Conservation (phyloP, 2,797 vertebrate genomes). For the Phoebastria nigripes region DNA sequence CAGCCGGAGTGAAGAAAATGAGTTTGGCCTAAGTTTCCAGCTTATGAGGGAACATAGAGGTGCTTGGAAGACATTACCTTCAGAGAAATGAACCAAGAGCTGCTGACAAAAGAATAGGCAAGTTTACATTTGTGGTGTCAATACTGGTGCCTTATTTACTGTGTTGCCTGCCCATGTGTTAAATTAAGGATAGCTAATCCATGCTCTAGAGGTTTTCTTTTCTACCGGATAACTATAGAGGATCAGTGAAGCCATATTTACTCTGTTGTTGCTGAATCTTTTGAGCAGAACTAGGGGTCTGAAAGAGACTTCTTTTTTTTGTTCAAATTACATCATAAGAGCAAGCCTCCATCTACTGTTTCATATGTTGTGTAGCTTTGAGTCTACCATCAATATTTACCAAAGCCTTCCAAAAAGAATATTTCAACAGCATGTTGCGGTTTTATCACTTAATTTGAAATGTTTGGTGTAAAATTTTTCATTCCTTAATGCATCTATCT, state of each 20-base stretch:
- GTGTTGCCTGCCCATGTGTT: not conserved
- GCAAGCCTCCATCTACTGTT: not conserved
- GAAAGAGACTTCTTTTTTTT: not conserved
- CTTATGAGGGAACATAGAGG: fast-evolving
- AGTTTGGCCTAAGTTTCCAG: not conserved
- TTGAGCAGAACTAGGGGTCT: not conserved
- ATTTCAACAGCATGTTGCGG: not conserved
- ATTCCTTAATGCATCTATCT: not conserved
- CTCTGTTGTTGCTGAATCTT: not conserved
- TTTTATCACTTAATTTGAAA: not conserved
- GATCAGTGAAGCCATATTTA: not conserved
- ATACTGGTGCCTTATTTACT: not conserved
- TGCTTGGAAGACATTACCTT: not conserved
- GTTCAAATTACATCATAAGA: not conserved
- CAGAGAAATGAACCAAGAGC: not conserved
- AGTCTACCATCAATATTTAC: not conserved
- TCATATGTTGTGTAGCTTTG: not conserved
- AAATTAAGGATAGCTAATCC: not conserved
- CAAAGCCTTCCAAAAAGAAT: not conserved
- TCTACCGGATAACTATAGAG: not conserved
- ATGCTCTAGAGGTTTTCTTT: not conserved
- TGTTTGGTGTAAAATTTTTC: not conserved
- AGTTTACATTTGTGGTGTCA: not conserved
- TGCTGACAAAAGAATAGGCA: not conserved
- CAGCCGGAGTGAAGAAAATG: not conserved